Conservation (phyloP, 2,888 invertebrate species). For the Chironomus riparius region DNA sequence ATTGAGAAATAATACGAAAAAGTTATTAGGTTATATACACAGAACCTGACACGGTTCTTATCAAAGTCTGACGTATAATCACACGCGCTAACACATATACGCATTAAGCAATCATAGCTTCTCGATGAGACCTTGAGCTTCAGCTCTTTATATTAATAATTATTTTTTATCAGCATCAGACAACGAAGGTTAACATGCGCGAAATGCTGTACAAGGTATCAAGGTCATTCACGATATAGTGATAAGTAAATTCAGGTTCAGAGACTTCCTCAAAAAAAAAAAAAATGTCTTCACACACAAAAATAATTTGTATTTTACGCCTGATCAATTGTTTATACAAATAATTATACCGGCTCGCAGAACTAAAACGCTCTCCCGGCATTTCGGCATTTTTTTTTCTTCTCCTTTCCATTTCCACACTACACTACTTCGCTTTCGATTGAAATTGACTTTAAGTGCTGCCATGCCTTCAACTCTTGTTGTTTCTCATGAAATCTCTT, state of each 20-base stretch:
- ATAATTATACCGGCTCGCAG: too few relatives aligned
- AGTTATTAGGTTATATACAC: not conserved
- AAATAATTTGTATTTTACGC: too few relatives aligned
- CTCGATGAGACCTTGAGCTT: not conserved
- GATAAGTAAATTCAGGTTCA: not conserved
- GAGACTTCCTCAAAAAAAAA: too few relatives aligned
- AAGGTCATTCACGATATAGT: conserved; percentile 3
- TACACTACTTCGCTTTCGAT: not conserved
- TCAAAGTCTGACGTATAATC: too few relatives aligned
- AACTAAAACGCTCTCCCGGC: not conserved
- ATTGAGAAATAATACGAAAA: not conserved
- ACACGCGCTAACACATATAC: not conserved
- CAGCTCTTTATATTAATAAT: not conserved
- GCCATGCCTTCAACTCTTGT: not conserved
- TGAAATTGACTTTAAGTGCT: conserved; percentile 4
- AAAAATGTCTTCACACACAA: too few relatives aligned
- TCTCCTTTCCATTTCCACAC: not conserved
- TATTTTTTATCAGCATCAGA: conserved; percentile 10
- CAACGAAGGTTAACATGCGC: conserved; percentile 18
- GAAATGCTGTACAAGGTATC: not conserved
- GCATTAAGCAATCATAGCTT: not conserved
- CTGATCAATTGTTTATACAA: too few relatives aligned
- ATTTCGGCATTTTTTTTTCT: not conserved
- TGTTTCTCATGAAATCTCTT: not conserved
- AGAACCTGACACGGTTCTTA: not conserved